Evolutionary conservation across 2,113 vertebrate genomes (phyloP), one percentile per base, ranked within the genome.

Genomic region (Axis porcinus): DNA sequence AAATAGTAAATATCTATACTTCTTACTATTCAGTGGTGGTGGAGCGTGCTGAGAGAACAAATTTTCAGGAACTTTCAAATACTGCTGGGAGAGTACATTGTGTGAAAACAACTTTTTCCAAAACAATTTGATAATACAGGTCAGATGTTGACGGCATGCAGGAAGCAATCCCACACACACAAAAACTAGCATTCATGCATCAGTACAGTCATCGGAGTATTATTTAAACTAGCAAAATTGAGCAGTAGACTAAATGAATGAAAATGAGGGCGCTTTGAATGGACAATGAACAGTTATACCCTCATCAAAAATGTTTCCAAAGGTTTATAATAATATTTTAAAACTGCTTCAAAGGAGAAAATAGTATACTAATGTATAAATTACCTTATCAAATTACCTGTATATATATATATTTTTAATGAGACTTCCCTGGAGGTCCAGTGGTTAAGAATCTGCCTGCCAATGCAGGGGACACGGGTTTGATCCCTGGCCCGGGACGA

Each of bases 151-250:
- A 23, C 1, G 21, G 36, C 15, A 5, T 0, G 23, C 30, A 78
- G 50, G 78, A 85, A 85, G 84, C 36, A 70, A 7, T 7, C 16
- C 67, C 0, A 25, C n/a, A 45, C 7, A 7, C 43, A 23, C 6
- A 54, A 1, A 43, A 52, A 33, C 60, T 30, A 19, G 12, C 21
- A 3, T 3, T 33, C 11, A n/a, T 4, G 5, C 21, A 15, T 5
- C 9, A 11, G 5, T 2, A 3, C 9, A 17, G 43, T 15, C 52
- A 14, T 1, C 25, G 1, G 17, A 55, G 16, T 12, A 7, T 27
- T 36, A 43, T 23, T 50, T 23, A 60, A 43, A 36, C 33, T 1
- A 40, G 45, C 57, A 50, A 19, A 25, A 55, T 0, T 10, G 33
- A 27, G 43, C 50, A 85, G 45, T 11, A 28, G 1, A 43, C 40